These are phyloP conservation scores for Pipistrellus kuhlii DNA, from an alignment of 2,797 vertebrate genomes.

Conservation along the genomic window DNA sequence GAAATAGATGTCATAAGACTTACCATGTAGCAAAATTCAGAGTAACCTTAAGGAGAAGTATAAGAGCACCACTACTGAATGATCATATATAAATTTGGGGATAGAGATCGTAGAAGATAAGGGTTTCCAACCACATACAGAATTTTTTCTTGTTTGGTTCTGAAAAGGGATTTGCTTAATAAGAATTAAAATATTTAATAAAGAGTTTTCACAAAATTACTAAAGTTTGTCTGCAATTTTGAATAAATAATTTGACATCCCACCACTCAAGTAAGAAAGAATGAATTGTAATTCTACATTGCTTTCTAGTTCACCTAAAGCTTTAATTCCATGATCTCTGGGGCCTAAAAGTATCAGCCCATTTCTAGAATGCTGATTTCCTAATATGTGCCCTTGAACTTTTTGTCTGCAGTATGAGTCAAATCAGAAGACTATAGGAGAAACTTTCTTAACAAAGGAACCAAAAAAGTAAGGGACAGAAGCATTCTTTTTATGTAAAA, in stretches of 20 bases:
- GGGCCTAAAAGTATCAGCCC: neutral
- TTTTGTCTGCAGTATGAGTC: neutral
- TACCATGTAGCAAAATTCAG: neutral
- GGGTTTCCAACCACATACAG: neutral
- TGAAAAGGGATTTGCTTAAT: neutral
- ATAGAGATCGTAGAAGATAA: neutral
- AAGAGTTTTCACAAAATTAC: neutral
- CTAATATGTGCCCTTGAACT: neutral
- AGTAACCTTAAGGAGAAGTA: neutral
- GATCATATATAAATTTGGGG: neutral
- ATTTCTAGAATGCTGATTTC: neutral
- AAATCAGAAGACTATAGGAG: neutral
- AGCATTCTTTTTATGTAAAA: neutral
- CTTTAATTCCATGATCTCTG: neutral
- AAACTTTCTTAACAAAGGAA: neutral
- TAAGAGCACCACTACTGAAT: neutral
- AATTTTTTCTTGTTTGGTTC: neutral
- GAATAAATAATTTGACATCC: neutral
- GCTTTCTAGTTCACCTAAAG: neutral
- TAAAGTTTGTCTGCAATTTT: neutral
- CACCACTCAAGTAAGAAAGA: neutral
- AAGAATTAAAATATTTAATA: constrained; percentile 33
- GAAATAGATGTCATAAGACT: neutral
- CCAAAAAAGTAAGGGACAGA: constrained; percentile 2
- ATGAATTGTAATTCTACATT: neutral